Base-by-base conservation (phyloP, 2,888 invertebrate genomes). In the Tenthredo mesomela region DNA sequence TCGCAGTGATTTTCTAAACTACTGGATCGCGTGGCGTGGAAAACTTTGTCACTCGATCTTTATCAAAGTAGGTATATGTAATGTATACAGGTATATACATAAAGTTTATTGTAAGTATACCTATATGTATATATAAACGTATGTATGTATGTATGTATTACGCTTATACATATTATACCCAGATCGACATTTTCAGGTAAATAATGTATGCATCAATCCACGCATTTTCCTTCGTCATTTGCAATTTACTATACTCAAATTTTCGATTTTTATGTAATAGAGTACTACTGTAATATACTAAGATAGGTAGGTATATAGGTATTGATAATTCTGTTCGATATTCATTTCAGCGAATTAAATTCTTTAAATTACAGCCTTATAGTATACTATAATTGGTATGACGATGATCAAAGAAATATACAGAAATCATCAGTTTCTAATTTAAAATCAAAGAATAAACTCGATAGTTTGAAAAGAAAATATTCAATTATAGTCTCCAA, bases 21-120 rank as follows among this genome's bases (percentile, higher is more conserved):
- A 25, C 71, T n/a, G 40, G 4, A 73, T 73, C 71, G 71, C 71
- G 71, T 37, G 71, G 71, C 21, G 10, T 43, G 18, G 21, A n/a
- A 15, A 73, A 73, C 71, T 73, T 73, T 73, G 71, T 43, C 43
- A 73, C 71, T 43, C 40, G 10, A 73, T 43, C 40, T 43, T 43
- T 43, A 73, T 73, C 71, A 67, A 33, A 67, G 29, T 67, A n/a
- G n/a, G n/a, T n/a, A 33, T 67, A 33, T 18, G 67, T 33, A 33
- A 29, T 25, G 33, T 37, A 37, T 67, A 33, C 33, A 18, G 10
- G 33, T 67, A 67, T 67, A 67, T 67, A 67, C 25, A 33, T 29
- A 61, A 21, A 61, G 29, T 67, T 10, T 29, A 29, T 29, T 25
- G 10, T 25, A 61, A 9, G 58, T 18, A 58, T 9, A 7, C 7